phyloP scores from a whole-genome alignment of 2,113 vertebrate species.

The Felis chaus region DNA sequence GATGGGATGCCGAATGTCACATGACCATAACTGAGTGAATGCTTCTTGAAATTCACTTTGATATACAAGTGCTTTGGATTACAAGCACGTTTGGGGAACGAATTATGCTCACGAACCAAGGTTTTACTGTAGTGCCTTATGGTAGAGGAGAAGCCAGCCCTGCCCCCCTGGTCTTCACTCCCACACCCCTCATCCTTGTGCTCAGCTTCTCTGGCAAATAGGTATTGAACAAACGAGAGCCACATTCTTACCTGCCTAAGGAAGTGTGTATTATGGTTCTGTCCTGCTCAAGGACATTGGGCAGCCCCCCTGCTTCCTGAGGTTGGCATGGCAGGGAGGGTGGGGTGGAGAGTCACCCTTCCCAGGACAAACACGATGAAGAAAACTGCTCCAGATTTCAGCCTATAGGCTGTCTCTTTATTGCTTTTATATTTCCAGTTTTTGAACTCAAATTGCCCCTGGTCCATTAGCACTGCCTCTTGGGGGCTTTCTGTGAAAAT shows the following conservation, averaged over 20 bases:
- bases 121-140: background rate
- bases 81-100: no score
- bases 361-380: background rate
- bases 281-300: background rate
- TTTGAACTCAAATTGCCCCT: background rate
- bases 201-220: background rate
- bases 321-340: background rate
- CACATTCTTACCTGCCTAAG: background rate
- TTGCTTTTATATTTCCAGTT: background rate
- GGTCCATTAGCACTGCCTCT: background rate
- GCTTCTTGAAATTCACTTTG: no score
- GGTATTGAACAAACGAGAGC: background rate
- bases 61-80: no score
- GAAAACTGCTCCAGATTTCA: background rate
- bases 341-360: background rate
- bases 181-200: background rate
- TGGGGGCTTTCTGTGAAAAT: background rate
- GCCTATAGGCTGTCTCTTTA: background rate
- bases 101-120: no score
- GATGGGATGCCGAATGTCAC: no score
- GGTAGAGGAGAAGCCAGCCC: background rate
- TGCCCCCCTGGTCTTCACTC: background rate
- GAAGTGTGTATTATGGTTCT: background rate
- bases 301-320: background rate
- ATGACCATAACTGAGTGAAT: no score